phyloP scores from a whole-genome alignment of 2,888 invertebrate species.

The Pyrrhia umbra region DNA sequence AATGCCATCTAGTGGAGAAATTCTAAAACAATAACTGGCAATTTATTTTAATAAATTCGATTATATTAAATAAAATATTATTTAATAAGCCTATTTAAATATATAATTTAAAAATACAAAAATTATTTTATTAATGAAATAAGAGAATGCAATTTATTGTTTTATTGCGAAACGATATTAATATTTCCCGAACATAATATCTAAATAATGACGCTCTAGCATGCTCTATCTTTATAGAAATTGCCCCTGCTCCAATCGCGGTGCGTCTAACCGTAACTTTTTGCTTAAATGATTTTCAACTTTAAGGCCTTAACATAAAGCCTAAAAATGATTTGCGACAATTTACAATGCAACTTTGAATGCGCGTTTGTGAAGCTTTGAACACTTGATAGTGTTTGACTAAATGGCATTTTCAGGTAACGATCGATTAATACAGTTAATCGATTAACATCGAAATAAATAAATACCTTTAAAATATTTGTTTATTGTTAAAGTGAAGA shows the following conservation, averaged over 20 bases:
- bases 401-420: background rate
- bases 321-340: slow-evolving; percentile 1
- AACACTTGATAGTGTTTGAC: slow-evolving; percentile 32
- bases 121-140: background rate
- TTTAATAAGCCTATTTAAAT: too few relatives aligned
- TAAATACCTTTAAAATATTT: background rate
- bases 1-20: slow-evolving; percentile 21
- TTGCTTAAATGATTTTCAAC: slow-evolving; percentile 2
- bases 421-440: background rate
- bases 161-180: background rate
- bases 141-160: too few relatives aligned
- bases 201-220: slow-evolving; percentile 48
- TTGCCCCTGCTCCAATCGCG: slow-evolving; percentile 48
- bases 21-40: background rate
- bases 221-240: too few relatives aligned
- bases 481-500: background rate
- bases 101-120: background rate
- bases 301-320: fast-evolving
- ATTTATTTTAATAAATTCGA: background rate
- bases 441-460: background rate
- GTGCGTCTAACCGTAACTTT: slow-evolving; percentile 16
- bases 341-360: slow-evolving; percentile 46
- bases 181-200: slow-evolving; percentile 41
- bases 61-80: too few relatives aligned
- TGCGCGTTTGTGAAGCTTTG: slow-evolving; percentile 49